Percentiles rank a stretch among this genome's conserved stretches.
Evolutionary conservation across 2,113 vertebrate genomes (phyloP).

Genomic region (Aptenodytes forsteri): DNA sequence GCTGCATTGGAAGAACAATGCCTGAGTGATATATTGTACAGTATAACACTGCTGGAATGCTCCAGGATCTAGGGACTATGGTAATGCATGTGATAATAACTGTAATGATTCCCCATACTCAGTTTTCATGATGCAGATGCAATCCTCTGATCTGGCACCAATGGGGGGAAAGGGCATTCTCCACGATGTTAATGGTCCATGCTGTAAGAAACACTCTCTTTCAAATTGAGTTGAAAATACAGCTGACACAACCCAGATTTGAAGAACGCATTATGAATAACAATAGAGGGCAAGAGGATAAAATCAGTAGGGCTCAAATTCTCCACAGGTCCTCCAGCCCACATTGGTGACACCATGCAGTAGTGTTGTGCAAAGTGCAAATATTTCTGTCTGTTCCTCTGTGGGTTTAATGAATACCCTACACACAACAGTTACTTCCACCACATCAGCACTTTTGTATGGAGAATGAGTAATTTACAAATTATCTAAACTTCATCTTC

Average conservation of each 20-base stretch:
- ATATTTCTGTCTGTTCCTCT: neutral
- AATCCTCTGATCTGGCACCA: neutral
- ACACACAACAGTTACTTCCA: neutral
- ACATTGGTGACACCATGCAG: fast-evolving
- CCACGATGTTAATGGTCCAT: fast-evolving
- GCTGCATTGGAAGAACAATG: neutral
- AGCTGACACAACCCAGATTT: neutral
- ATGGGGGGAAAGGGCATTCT: neutral
- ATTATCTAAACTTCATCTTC: neutral
- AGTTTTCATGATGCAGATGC: neutral
- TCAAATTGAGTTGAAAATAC: neutral
- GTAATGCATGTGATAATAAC: neutral
- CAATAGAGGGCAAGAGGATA: neutral
- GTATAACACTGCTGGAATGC: neutral
- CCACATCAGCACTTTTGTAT: neutral
- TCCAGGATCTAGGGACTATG: neutral
- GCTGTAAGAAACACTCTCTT: neutral
- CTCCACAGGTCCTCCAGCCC: neutral
- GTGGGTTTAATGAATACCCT: neutral
- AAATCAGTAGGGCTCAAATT: neutral
- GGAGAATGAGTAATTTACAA: neutral
- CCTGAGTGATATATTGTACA: neutral
- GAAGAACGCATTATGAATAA: fast-evolving
- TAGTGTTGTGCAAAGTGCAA: neutral
- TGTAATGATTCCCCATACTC: fast-evolving